Percentiles rank a stretch among this genome's conserved stretches.
Evolutionary conservation across 2,113 vertebrate genomes (phyloP).

Genomic region (Mormyrus lacerda): DNA sequence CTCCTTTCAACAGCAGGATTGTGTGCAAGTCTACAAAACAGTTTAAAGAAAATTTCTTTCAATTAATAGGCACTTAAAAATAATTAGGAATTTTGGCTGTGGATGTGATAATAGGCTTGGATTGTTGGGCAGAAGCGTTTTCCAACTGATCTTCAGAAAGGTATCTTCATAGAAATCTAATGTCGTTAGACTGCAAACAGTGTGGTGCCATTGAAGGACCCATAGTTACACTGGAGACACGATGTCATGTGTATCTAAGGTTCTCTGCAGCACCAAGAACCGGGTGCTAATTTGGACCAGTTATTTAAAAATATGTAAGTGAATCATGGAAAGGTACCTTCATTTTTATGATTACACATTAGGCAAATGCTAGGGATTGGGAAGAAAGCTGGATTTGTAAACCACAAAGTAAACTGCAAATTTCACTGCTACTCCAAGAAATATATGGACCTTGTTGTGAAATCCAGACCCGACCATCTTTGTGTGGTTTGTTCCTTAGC

Average conservation of each 20-base stretch:
- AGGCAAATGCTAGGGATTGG: not conserved
- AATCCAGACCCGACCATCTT: not conserved
- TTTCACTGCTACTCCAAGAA: not conserved
- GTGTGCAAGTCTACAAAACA: not conserved
- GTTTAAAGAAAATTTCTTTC: not conserved
- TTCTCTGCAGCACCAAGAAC: not conserved
- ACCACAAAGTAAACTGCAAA: not conserved
- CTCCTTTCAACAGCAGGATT: not conserved
- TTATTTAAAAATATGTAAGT: not conserved
- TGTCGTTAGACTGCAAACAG: not conserved
- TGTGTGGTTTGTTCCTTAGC: not conserved
- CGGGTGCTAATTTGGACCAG: not conserved
- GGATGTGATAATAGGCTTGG: not conserved
- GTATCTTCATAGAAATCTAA: not conserved
- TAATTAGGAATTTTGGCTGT: slow-evolving; percentile 7
- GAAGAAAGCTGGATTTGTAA: not conserved
- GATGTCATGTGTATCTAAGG: not conserved
- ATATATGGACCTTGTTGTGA: not conserved
- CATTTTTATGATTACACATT: not conserved
- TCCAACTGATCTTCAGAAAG: not conserved
- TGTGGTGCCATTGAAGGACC: not conserved
- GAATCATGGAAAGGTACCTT: not conserved
- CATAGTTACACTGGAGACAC: not conserved
- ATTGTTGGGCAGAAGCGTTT: not conserved
- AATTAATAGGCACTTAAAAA: slow-evolving; percentile 10